A percentile compares a stretch with the other conserved stretches of the same genome.
These are phyloP conservation scores for Dicyrtomina minuta DNA, from an alignment of 2,888 invertebrate species.

Conservation along the genomic window DNA sequence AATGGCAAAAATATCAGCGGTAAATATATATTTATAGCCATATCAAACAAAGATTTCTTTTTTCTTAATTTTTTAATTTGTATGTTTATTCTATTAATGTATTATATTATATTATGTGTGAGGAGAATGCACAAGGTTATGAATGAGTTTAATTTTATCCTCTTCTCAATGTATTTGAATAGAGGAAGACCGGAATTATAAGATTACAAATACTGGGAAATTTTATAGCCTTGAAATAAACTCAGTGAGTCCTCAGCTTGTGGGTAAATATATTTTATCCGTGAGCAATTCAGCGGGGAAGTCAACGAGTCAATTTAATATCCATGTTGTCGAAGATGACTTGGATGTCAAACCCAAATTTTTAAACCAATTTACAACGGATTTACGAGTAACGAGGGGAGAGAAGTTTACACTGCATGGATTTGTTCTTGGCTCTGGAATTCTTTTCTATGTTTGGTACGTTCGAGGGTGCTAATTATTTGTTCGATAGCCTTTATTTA, in stretches of 20 bases:
- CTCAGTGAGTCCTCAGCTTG: constrained; percentile 13
- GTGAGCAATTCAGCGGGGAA: constrained; percentile 30
- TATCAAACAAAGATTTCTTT: constrained; percentile 1
- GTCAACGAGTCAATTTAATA: constrained; percentile 28
- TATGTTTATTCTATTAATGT: too few species aligned
- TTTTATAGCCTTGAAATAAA: constrained; percentile 31
- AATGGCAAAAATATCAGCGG: constrained; percentile 30
- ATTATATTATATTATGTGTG: too few species aligned
- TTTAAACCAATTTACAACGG: constrained; percentile 20
- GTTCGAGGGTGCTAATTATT: too few species aligned
- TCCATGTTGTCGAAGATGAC: constrained; percentile 31
- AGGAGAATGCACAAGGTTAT: too few species aligned
- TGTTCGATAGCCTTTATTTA: too few species aligned
- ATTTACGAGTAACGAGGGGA: constrained; percentile 13
- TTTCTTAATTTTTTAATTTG: too few species aligned
- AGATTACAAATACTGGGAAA: constrained; percentile 22
- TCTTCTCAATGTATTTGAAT: not conserved
- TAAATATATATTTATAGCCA: not conserved
- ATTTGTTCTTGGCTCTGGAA: constrained; percentile 32
- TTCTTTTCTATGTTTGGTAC: constrained; percentile 32
- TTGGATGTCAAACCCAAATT: constrained; percentile 30
- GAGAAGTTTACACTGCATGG: constrained; percentile 35
- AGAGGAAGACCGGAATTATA: constrained; percentile 27
- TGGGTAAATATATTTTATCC: constrained; percentile 22
- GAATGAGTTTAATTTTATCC: not conserved